Base-by-base conservation (phyloP, 2,113 vertebrate species). In the Ivindomyrus marchei region DNA sequence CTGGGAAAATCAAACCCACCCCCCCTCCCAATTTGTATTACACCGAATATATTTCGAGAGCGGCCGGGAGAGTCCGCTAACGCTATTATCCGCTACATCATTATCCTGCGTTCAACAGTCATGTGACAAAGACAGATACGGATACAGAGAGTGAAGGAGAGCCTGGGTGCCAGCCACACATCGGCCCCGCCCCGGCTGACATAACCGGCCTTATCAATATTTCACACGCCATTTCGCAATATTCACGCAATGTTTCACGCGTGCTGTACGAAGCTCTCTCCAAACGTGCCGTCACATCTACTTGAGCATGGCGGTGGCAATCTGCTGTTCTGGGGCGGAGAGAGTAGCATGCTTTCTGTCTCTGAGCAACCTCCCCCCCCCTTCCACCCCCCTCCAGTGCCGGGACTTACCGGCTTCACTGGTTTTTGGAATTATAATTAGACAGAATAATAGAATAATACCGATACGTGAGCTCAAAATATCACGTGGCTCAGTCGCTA, bases 351-450 rank as follows among this genome's bases (percentile, higher is more conserved):
- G 96, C 96, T 95, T 95, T 96, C 96, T 96, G 96, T 96, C 97
- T 96, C 95, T 96, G 39, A 39, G 49, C 53, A 58, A 9, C 21
- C 46, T 10, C 50, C 9, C 49, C 9, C n/a, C 21, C 21, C 50
- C n/a, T 0, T 17, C 8, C 24, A 5, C 56, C 46, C 42, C 19
- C 95, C 96, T 96, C 96, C 96, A 96, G 94, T 95, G 95, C 96
- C 95, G 96, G 95, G 94, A 93, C 91, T 97, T 96, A 97, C 97
- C 95, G 31, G 95, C 95, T 94, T 94, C 96, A 95, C 96, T 97
- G 97, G 96, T 97, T 96, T 97, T 96, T 95, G 94, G 96, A 97
- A 97, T 97, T 97, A 96, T 95, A 96, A 96, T 97, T 96, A 94
- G 94, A 95, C 96, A 96, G 96, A 96, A 97, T 96, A 95, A 97